Base-by-base conservation (phyloP, 1,140 invertebrate genomes). In the Drosophila funebris region DNA sequence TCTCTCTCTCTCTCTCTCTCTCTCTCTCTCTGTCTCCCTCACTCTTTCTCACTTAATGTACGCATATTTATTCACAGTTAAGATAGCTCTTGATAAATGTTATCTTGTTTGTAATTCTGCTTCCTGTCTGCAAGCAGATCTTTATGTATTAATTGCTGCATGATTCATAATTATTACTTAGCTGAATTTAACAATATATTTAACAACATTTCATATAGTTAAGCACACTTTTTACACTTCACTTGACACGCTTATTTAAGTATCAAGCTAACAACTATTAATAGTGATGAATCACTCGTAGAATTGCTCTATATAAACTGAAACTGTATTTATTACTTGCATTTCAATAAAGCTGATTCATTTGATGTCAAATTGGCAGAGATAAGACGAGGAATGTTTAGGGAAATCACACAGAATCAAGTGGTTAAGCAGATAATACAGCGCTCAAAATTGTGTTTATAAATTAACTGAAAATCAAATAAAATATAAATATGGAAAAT, bases 351-450 rank as follows among this genome's bases (percentile, higher is more conserved):
- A 14, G 24, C 18, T 68, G 56, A 68, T 36, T 68, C 56, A 68
- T 37, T 11, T 8, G 2, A 41, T 18, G 20, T 0, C 7, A 5
- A 48, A 37, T 31, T 11, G 22, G 18, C 2, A 37, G 53, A 67
- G 53, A 67, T 58, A 67, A 60, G 20, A 8, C 3, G 14, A 4
- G 16, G 8, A 33, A 64, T 33, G 36, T 11, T 18, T 39, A 39
- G 58, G 58, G 44, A 61, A 60, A 50, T 27, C 58, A 61, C 58
- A 61, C 20, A 22, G n/a, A n/a, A 3, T 22, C 20, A 14, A 50
- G 44, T 39, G 22, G 58, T 20, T 61, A 39, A 50, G 18, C 58
- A n/a, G 18, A 37, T 13, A 50, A 39, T 50, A 48, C 9, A 48
- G 6, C n/a, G n/a, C 24, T 14, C 22, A 8, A 29, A 14, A 48